Conservation (phyloP, 2,113 vertebrate species). For the Empidonax alnorum region DNA sequence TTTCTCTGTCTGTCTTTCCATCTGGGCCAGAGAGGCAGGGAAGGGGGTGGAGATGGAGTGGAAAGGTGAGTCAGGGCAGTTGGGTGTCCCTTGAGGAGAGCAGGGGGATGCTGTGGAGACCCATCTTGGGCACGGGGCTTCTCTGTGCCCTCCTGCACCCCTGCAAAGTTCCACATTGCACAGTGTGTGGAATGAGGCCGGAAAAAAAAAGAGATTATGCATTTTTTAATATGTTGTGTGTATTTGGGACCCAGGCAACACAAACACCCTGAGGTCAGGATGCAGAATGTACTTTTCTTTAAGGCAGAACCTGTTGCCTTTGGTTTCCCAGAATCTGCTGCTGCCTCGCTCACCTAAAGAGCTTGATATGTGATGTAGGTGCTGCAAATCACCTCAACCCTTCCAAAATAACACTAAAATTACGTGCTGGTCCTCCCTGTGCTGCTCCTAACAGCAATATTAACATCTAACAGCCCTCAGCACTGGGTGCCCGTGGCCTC, state of each 20-base stretch:
- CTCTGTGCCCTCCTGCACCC: neutral
- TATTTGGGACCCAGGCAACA: fast-evolving
- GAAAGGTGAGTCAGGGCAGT: fast-evolving
- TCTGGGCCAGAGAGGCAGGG: neutral
- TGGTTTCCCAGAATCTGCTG: fast-evolving
- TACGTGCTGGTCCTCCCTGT: fast-evolving
- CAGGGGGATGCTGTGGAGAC: fast-evolving
- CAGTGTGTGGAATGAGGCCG: fast-evolving
- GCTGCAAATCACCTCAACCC: neutral
- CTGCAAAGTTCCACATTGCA: neutral
- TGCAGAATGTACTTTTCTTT: neutral
- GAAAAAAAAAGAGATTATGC: neutral
- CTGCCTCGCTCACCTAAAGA: fast-evolving
- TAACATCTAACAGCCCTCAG: neutral
- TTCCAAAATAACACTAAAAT: neutral
- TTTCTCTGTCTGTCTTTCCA: neutral
- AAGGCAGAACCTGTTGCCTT: neutral
- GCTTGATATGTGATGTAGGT: neutral
- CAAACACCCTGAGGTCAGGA: fast-evolving
- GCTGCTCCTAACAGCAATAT: too few relatives aligned
- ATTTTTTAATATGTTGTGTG: fast-evolving
- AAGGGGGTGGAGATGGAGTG: neutral
- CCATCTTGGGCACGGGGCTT: fast-evolving
- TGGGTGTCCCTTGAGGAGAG: fast-evolving
- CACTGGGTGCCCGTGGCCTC: fast-evolving